Conservation (phyloP, 1,140 invertebrate species). For the Hylaeus volcanicus region DNA sequence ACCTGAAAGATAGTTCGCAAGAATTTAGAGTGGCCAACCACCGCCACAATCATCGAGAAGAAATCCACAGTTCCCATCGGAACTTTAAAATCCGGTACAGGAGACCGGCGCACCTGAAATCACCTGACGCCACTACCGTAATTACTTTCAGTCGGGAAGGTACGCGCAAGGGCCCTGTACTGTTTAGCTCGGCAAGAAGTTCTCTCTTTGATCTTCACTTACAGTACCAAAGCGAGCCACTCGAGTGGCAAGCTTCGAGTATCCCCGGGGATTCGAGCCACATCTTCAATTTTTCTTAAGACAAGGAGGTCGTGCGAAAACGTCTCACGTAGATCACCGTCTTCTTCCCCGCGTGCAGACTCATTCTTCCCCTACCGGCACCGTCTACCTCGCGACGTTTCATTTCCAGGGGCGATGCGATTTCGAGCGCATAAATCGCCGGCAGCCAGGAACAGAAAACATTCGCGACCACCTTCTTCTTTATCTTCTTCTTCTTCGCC, state of each 20-base stretch:
- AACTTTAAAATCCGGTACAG: background rate
- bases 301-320: conserved; percentile 55
- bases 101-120: background rate
- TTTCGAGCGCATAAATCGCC: conserved; percentile 66
- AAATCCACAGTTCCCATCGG: too few relatives aligned
- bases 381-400: conserved; percentile 54
- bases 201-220: conserved; percentile 35
- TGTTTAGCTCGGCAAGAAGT: background rate
- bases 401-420: conserved; percentile 55
- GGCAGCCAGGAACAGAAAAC: conserved; percentile 65
- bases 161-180: background rate
- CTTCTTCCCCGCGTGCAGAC: background rate
- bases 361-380: conserved; percentile 5
- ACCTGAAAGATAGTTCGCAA: too few relatives aligned
- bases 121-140: too few relatives aligned
- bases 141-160: background rate
- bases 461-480: conserved; percentile 44
- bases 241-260: background rate
- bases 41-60: too few relatives aligned
- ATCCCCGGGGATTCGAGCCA: conserved; percentile 24
- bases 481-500: conserved; percentile 38
- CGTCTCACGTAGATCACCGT: conserved; percentile 53
- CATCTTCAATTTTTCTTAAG: conserved; percentile 48
- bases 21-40: too few relatives aligned
- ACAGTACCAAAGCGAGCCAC: background rate